Conservation (phyloP, 2,797 vertebrate species). For the Brachyalestes nurse region DNA sequence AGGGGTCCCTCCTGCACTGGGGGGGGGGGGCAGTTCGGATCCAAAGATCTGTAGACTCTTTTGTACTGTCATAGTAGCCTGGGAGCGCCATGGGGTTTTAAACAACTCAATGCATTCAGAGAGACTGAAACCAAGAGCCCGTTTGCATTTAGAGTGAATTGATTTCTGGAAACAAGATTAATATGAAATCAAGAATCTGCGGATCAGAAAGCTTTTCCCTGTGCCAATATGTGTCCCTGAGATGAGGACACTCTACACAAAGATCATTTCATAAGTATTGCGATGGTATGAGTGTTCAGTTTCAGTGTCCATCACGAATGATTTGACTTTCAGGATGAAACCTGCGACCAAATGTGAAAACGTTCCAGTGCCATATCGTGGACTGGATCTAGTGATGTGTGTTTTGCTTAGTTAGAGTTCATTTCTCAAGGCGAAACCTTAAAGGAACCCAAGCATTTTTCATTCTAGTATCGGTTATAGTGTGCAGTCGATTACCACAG, state of each 20-base stretch:
- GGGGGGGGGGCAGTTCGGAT: no score
- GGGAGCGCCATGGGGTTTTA: conserved; percentile 53
- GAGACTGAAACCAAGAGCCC: conserved; percentile 54
- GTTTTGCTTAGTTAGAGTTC: neutral
- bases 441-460: neutral
- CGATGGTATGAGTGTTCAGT: conserved; percentile 28
- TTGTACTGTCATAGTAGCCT: conserved; percentile 44
- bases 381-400: neutral
- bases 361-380: neutral
- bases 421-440: neutral
- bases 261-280: conserved; percentile 17
- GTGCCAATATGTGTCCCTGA: conserved; percentile 23
- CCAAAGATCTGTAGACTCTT: conserved; percentile 25
- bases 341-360: neutral
- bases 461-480: neutral
- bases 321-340: conserved; percentile 13
- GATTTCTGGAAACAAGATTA: conserved; percentile 55
- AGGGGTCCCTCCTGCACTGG: neutral
- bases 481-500: neutral
- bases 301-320: conserved; percentile 26
- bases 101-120: conserved; percentile 52
- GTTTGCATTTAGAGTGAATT: conserved; percentile 52
- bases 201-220: conserved; percentile 17
- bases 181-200: conserved; percentile 54
- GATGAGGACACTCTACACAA: conserved; percentile 9